Evolutionary conservation across 2,113 vertebrate genomes (phyloP).

Genomic region (Chaenogobius annularis): DNA sequence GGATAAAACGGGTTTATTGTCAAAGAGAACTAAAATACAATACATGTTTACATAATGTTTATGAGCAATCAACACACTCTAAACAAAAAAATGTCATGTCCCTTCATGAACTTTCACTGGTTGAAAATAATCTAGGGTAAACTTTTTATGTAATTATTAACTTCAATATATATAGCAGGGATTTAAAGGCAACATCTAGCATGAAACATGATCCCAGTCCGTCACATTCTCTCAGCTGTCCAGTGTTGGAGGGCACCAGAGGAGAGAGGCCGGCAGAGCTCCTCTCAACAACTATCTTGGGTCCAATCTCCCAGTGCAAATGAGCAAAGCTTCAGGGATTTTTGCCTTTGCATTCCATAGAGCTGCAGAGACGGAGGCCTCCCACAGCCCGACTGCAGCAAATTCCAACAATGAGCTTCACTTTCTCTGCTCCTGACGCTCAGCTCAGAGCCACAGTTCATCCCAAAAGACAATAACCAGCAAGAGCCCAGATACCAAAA

Average conservation of each 20-base stretch:
- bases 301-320: constrained; percentile 64
- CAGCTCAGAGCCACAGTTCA: constrained; percentile 31
- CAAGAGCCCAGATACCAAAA: not conserved
- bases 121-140: not conserved
- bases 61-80: not conserved
- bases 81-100: not conserved
- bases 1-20: no score
- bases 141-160: not conserved
- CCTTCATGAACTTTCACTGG: not conserved
- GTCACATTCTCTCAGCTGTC: constrained; percentile 27
- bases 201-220: constrained; percentile 20
- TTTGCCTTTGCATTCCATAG: constrained; percentile 81
- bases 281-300: constrained; percentile 64
- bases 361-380: constrained; percentile 69
- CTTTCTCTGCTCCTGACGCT: constrained; percentile 47
- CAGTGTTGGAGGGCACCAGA: constrained; percentile 38
- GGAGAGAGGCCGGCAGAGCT: constrained; percentile 36
- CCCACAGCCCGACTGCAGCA: constrained; percentile 79
- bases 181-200: not conserved
- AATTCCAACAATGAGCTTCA: constrained; percentile 76
- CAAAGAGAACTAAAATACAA: no score
- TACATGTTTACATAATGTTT: not conserved
- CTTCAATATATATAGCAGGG: not conserved
- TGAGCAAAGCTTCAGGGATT: constrained; percentile 78
- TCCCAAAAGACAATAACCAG: not conserved